A percentile compares a stretch with the other conserved stretches of the same genome.
These are phyloP conservation scores for Polyommatus iphigenia DNA, from an alignment of 2,888 invertebrate species.

Conservation along the genomic window DNA sequence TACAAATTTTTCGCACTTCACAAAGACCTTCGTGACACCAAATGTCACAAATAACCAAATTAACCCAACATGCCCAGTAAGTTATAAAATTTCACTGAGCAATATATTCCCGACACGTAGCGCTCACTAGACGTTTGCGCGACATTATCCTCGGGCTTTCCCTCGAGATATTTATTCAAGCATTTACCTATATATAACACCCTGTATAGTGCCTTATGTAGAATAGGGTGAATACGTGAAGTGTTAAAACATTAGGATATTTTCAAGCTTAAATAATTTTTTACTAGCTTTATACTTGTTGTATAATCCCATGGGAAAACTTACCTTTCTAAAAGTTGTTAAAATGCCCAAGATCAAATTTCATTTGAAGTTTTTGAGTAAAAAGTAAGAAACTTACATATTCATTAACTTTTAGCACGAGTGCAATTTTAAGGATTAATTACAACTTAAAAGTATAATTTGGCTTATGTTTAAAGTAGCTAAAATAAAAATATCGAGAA, in stretches of 20 bases:
- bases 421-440: too few species aligned
- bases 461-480: too few species aligned
- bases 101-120: slow-evolving; percentile 1
- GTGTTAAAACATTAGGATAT: neutral
- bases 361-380: too few species aligned
- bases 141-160: slow-evolving; percentile 10
- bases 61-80: neutral
- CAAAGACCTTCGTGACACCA: neutral
- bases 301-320: too few species aligned
- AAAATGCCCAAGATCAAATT: too few species aligned
- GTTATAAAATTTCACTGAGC: slow-evolving; percentile 15
- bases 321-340: too few species aligned
- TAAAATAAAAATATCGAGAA: too few species aligned
- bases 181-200: slow-evolving; percentile 10
- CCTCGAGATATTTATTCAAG: neutral
- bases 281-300: too few species aligned
- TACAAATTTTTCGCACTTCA: neutral
- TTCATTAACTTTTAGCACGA: too few species aligned
- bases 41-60: neutral
- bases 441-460: too few species aligned
- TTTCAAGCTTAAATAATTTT: neutral
- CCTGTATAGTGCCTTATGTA: neutral
- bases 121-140: slow-evolving; percentile 10
- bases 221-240: neutral
- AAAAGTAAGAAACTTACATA: too few species aligned